phyloP scores from a whole-genome alignment of 1,140 invertebrate species.

The Dufourea novaeangliae region DNA sequence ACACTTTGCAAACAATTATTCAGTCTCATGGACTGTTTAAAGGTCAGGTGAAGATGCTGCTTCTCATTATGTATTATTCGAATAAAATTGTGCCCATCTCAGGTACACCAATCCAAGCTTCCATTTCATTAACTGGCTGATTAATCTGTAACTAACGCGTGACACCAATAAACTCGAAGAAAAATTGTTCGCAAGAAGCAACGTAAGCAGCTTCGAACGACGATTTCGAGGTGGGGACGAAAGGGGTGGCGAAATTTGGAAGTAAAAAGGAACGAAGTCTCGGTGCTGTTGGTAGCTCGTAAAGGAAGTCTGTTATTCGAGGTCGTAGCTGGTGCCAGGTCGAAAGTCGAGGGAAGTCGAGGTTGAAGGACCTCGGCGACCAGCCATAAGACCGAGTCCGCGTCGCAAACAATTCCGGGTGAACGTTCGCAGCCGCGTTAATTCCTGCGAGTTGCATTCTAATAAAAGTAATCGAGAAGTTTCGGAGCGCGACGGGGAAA shows the following conservation, averaged over 20 bases:
- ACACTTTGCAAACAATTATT: too few relatives aligned
- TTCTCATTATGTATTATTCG: too few relatives aligned
- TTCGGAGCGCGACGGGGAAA: conserved; percentile 67
- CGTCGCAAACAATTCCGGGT: conserved; percentile 59
- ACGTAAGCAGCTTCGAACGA: neutral
- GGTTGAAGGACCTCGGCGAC: conserved; percentile 24
- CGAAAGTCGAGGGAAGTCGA: neutral
- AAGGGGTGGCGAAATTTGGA: neutral
- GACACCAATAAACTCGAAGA: neutral
- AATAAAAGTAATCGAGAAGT: conserved; percentile 74
- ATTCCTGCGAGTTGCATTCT: conserved; percentile 69
- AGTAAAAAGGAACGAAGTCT: neutral
- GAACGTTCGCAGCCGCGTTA: conserved; percentile 59
- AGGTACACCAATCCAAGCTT: too few relatives aligned
- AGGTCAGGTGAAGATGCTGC: too few relatives aligned
- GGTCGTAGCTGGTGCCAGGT: neutral
- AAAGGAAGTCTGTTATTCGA: conserved; percentile 5
- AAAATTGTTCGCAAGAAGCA: neutral
- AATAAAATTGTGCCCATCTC: too few relatives aligned
- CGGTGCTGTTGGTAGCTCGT: neutral
- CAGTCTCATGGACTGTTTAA: too few relatives aligned
- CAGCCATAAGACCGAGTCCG: conserved; percentile 31
- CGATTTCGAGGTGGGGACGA: too few relatives aligned
- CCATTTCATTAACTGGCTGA: neutral
- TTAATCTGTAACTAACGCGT: neutral